phyloP scores from a whole-genome alignment of 2,113 vertebrate species.

The Dipodomys ordii region DNA sequence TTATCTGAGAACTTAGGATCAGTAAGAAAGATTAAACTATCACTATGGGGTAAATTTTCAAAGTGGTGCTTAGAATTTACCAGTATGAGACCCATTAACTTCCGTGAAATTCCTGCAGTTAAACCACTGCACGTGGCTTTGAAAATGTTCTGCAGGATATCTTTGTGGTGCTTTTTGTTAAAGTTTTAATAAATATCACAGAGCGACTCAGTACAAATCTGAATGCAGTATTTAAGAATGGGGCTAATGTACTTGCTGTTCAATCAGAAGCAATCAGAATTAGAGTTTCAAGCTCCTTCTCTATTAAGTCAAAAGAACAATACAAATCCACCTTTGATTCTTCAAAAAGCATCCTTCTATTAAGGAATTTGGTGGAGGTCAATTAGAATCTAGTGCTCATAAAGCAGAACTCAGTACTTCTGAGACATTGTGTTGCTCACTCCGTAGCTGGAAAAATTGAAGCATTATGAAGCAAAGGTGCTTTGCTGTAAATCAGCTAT shows the following conservation, averaged over 20 bases:
- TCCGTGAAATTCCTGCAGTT: conserved; percentile 63
- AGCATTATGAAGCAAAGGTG: not conserved
- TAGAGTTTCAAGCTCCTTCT: conserved; percentile 68
- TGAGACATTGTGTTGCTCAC: conserved; percentile 57
- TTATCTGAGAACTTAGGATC: conserved; percentile 69
- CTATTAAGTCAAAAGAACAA: conserved; percentile 67
- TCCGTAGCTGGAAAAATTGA: conserved; percentile 11
- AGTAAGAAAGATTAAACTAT: conserved; percentile 70
- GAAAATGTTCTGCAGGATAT: conserved; percentile 31
- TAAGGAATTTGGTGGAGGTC: conserved; percentile 51
- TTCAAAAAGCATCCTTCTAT: conserved; percentile 56
- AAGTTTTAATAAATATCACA: conserved; percentile 67
- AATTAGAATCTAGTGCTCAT: conserved; percentile 45
- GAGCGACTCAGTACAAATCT: conserved; percentile 31
- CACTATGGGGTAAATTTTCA: conserved; percentile 77
- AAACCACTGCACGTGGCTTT: conserved; percentile 43
- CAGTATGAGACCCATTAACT: conserved; percentile 73
- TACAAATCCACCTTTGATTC: conserved; percentile 68
- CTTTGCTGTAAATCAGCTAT: conserved; percentile 20
- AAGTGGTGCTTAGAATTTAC: conserved; percentile 70
- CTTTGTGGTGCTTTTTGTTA: not conserved
- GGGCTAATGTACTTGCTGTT: conserved; percentile 66
- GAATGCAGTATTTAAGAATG: conserved; percentile 70
- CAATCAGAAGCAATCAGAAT: conserved; percentile 70
- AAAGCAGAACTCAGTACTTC: conserved; percentile 36